Base-by-base conservation (phyloP, 1,140 invertebrate species). In the Neodiprion virginianus region DNA sequence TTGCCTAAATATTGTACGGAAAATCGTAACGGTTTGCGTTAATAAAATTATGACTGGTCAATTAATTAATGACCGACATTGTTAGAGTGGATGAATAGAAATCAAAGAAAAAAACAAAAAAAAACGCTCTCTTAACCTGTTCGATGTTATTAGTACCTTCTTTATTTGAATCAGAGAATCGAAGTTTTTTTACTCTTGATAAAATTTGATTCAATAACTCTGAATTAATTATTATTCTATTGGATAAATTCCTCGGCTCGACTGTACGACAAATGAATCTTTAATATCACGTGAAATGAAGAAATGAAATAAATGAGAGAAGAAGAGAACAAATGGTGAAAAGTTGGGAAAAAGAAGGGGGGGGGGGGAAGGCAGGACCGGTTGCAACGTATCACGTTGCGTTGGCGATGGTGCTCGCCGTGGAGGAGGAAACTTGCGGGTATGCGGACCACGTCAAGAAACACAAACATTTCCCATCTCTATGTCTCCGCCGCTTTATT, bases 401-500 rank as follows among this genome's bases (percentile, higher is more conserved):
- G 28, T 40, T 40, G 28, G 28, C 28, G 28, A 40, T 40, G 28
- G 28, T 40, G 28, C n/a, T 17, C 53, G 11, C 11, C 53, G n/a
- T 14, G 53, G 11, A 14, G 53, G 53, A 61, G 53, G 53, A 61
- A 61, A 61, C 53, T 61, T 61, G 53, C 53, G 53, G 53, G 53
- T 61, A 61, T 61, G 53, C 53, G 53, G 53, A 61, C 53, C 53
- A 61, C 53, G 53, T 61, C 53, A 61, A 61, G 53, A 61, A 61
- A 61, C 53, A 61, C 53, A 61, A 61, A 61, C 53, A 61, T 61
- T 61, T 61, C 53, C 8, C 53, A 61, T 61, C 53, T 61, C 53
- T 61, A 61, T 61, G 53, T 61, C 53, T 61, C 53, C n/a, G 53
- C 53, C 53, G 53, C 53, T 61, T 61, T 61, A 61, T 61, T 61